These are phyloP conservation scores for Phaetusa simplex DNA, from an alignment of 2,113 vertebrate species.

Conservation along the genomic window DNA sequence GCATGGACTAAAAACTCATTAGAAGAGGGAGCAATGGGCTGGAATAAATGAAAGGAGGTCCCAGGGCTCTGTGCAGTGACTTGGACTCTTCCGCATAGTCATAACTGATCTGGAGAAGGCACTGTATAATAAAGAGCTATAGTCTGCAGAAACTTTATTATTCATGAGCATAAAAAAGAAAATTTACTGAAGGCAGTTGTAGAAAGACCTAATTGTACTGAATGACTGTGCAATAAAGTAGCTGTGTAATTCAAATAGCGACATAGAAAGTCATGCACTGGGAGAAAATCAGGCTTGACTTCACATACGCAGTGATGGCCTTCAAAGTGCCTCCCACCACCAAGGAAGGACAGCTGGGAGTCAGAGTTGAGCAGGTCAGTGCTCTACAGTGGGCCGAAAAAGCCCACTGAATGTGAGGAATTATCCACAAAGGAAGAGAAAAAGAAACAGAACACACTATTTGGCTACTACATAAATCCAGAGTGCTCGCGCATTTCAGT, in stretches of 20 bases:
- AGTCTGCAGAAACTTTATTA: background rate
- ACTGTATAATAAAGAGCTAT: background rate
- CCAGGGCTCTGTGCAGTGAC: background rate
- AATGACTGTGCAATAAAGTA: background rate
- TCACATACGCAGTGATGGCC: accelerated
- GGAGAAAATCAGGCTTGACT: background rate
- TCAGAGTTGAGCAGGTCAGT: background rate
- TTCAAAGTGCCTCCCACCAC: background rate
- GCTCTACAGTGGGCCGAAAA: background rate
- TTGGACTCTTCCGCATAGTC: background rate
- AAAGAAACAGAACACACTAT: background rate
- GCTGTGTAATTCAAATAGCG: background rate
- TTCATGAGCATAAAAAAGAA: background rate
- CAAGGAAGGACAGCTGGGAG: background rate
- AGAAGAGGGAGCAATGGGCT: background rate
- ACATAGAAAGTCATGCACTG: background rate
- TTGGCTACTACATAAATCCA: background rate
- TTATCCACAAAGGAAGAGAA: background rate
- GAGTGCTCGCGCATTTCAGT: background rate
- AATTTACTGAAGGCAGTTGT: background rate
- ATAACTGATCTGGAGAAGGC: background rate
- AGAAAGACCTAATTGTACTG: background rate
- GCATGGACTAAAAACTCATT: constrained; percentile 9
- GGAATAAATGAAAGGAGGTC: constrained; percentile 15
- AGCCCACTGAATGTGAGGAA: background rate